Evolutionary conservation across 2,113 vertebrate genomes (phyloP).

Genomic region (Mystacornis crossleyi): DNA sequence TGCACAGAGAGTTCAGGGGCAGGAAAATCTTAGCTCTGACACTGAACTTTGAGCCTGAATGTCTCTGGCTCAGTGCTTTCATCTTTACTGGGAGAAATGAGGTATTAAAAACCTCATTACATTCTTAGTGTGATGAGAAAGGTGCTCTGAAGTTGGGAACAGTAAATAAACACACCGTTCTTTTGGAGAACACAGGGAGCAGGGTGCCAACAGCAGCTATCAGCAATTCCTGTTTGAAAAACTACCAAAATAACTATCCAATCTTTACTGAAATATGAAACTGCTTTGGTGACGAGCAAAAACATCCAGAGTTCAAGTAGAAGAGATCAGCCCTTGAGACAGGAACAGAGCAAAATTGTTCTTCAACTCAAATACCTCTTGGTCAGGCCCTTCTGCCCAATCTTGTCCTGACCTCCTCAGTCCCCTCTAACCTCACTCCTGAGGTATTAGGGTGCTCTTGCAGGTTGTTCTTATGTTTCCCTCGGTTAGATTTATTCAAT

Average conservation of each 20-base stretch:
- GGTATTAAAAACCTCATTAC: neutral
- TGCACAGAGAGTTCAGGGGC: neutral
- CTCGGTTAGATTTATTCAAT: neutral
- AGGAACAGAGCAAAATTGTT: neutral
- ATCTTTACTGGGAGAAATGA: rapidly evolving
- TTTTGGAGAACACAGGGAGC: neutral
- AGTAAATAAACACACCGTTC: neutral
- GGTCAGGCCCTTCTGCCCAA: neutral
- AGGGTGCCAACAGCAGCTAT: neutral
- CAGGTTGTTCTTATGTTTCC: neutral
- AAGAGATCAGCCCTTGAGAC: neutral
- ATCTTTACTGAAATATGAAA: neutral
- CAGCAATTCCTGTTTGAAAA: neutral
- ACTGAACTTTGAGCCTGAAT: neutral
- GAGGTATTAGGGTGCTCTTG: neutral
- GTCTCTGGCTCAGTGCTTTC: neutral
- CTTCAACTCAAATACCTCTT: neutral
- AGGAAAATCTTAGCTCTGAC: neutral
- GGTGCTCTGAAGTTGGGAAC: neutral
- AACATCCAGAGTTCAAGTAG: neutral
- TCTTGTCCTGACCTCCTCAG: neutral
- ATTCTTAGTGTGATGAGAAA: neutral
- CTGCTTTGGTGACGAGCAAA: neutral
- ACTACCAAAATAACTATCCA: neutral
- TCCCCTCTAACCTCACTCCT: neutral